A percentile compares a stretch with the other conserved stretches of the same genome.
These are phyloP conservation scores for Halcyon leucocephala DNA, from an alignment of 2,797 vertebrate genomes.

Conservation along the genomic window DNA sequence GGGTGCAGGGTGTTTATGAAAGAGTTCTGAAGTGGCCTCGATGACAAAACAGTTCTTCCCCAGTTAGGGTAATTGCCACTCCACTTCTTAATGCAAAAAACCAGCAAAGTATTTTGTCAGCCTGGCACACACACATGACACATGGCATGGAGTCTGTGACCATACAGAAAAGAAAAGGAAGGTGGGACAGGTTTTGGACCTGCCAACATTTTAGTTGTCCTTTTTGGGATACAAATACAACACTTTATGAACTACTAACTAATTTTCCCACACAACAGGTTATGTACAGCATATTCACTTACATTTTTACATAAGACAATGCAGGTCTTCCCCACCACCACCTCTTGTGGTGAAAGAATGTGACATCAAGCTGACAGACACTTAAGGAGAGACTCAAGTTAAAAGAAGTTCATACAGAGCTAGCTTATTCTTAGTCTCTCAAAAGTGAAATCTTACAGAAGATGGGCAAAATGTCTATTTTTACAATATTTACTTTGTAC, in stretches of 20 bases:
- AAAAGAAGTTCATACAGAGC: neutral
- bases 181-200: neutral
- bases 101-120: neutral
- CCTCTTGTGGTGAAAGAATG: neutral
- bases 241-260: neutral
- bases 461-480: neutral
- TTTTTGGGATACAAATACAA: constrained; percentile 1
- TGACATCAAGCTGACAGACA: neutral
- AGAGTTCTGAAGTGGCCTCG: neutral
- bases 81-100: constrained; percentile 15
- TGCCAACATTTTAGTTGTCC: neutral
- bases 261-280: neutral
- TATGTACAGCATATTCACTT: constrained; percentile 16
- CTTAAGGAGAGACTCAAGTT: neutral
- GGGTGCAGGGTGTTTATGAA: neutral
- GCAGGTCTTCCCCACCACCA: neutral
- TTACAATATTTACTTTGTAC: constrained; percentile 39
- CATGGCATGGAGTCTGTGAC: neutral
- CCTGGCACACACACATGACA: neutral
- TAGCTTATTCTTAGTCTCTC: constrained; percentile 72
- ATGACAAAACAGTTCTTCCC: neutral
- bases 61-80: neutral
- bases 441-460: neutral
- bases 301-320: constrained; percentile 29
- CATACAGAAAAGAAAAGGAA: neutral